phyloP scores from a whole-genome alignment of 2,113 vertebrate species.

The Rhinolophus sinicus region DNA sequence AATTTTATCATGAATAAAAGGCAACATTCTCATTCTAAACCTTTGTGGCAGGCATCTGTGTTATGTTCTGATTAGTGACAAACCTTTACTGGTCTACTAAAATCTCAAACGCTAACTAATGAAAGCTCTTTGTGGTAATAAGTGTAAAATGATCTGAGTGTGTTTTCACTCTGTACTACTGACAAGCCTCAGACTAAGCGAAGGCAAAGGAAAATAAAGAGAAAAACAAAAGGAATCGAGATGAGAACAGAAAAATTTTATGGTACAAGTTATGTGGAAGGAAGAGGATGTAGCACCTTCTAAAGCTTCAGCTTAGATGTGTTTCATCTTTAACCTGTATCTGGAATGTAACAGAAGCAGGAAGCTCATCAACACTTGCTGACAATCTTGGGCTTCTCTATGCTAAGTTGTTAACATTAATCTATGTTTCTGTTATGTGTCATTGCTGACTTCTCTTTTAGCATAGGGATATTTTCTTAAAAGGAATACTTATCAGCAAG shows the following conservation, averaged over 20 bases:
- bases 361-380: not conserved
- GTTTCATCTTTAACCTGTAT: not conserved
- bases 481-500: not conserved
- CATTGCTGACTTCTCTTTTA: not conserved
- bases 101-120: not conserved
- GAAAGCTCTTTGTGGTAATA: not conserved
- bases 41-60: not conserved
- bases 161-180: not conserved
- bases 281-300: not conserved
- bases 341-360: not conserved
- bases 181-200: not conserved
- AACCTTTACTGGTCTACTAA: not conserved
- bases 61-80: not conserved
- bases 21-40: not conserved
- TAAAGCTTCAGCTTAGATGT: not conserved
- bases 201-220: not conserved
- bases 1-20: too few species aligned
- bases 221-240: not conserved
- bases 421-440: not conserved
- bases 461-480: not conserved
- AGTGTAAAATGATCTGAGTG: not conserved
- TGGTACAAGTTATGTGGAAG: not conserved
- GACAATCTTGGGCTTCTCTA: not conserved
- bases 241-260: not conserved
- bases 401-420: slow-evolving; percentile 9